These are phyloP conservation scores for Ormyrus pomaceus DNA, from an alignment of 2,888 invertebrate genomes.

Conservation along the genomic window DNA sequence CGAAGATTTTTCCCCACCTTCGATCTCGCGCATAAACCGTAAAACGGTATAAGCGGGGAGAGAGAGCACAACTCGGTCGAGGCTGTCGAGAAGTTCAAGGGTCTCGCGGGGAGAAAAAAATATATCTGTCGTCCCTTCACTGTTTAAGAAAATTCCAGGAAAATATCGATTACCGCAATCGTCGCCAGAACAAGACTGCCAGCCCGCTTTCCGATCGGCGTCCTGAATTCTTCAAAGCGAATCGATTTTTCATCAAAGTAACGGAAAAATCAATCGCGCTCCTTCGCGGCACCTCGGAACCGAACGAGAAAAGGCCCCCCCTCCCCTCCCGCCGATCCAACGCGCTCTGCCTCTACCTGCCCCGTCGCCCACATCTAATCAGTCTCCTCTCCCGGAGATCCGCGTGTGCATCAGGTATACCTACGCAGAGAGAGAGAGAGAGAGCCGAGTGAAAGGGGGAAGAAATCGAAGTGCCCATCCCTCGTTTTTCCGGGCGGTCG, in stretches of 20 bases:
- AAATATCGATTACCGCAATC: too few species aligned
- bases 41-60: slow-evolving; percentile 7
- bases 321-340: too few species aligned
- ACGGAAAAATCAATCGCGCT: background rate
- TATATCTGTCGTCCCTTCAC: too few species aligned
- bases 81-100: slow-evolving; percentile 46
- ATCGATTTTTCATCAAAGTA: slow-evolving; percentile 5
- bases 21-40: background rate
- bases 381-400: background rate
- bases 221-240: too few species aligned
- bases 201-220: too few species aligned
- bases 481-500: slow-evolving; percentile 49
- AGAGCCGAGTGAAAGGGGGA: background rate
- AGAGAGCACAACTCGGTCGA: slow-evolving; percentile 22
- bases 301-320: too few species aligned
- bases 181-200: too few species aligned
- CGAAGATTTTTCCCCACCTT: background rate
- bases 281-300: background rate
- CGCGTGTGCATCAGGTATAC: background rate
- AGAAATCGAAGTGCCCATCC: slow-evolving; percentile 23
- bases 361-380: background rate
- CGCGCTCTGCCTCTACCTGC: too few species aligned
- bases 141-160: too few species aligned
- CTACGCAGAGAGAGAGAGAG: background rate
- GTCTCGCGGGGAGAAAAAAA: slow-evolving; percentile 34